Percentiles rank a stretch among this genome's conserved stretches.
These are phyloP conservation scores for Disparrhopalites patrizii DNA, from an alignment of 2,888 invertebrate species.

Conservation along the genomic window DNA sequence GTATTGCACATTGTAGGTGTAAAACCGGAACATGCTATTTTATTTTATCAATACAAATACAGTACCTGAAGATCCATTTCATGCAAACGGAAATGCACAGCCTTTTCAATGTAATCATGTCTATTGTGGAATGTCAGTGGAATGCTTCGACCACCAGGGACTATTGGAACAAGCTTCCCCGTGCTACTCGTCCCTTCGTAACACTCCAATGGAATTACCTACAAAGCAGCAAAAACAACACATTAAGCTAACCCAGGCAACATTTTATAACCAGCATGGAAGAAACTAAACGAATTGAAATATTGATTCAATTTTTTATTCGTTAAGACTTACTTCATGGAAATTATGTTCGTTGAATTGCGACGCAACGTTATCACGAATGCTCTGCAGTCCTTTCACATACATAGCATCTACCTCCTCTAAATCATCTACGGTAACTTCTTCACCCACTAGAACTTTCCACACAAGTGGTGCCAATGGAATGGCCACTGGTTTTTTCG, in stretches of 20 bases:
- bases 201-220: constrained; percentile 60
- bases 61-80: constrained; percentile 61
- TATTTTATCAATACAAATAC: not conserved
- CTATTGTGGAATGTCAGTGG: constrained; percentile 60
- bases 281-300: too few relatives aligned
- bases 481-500: constrained; percentile 63
- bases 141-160: constrained; percentile 61
- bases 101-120: constrained; percentile 60
- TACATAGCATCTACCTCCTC: constrained; percentile 61
- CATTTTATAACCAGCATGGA: too few relatives aligned
- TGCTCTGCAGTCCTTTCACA: constrained; percentile 59
- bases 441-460: constrained; percentile 61
- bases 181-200: constrained; percentile 62
- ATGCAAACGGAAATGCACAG: constrained; percentile 59
- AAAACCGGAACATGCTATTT: too few relatives aligned
- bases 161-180: constrained; percentile 60
- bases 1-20: too few relatives aligned
- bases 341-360: constrained; percentile 61
- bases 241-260: not conserved
- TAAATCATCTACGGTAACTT: constrained; percentile 59
- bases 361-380: constrained; percentile 60
- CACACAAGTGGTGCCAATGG: constrained; percentile 62
- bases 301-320: not conserved
- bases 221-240: constrained; percentile 21
- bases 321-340: constrained; percentile 54